Percentiles rank a stretch among this genome's conserved stretches.
phyloP scores from a whole-genome alignment of 1,140 invertebrate species.

The Chymomyza costata region DNA sequence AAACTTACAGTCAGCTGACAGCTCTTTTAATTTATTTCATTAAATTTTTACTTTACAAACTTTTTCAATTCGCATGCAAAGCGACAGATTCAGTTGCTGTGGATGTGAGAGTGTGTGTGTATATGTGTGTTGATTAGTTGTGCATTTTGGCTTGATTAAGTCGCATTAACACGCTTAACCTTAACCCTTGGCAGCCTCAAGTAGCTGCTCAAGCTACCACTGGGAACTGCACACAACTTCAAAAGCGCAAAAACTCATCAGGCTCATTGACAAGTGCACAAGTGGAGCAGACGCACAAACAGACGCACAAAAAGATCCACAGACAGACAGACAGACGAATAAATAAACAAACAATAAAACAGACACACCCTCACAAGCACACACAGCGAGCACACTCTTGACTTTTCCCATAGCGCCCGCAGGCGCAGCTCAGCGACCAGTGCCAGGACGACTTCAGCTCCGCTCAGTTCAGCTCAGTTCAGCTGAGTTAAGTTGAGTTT shows the following conservation, averaged over 20 bases:
- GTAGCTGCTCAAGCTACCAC: conserved; percentile 19
- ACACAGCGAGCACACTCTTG: conserved; percentile 63
- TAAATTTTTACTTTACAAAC: conserved; percentile 51
- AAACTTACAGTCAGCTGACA: conserved; percentile 66
- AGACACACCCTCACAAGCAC: no score
- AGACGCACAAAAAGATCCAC: no score
- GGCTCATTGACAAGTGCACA: conserved; percentile 48
- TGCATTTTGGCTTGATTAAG: conserved; percentile 57
- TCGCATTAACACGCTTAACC: conserved; percentile 41
- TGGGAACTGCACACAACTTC: no score
- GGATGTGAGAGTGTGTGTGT: no score
- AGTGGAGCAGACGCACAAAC: conserved; percentile 25
- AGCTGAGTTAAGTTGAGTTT: no score
- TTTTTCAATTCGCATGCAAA: conserved; percentile 68
- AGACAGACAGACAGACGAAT: conserved; percentile 26
- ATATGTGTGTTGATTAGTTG: conserved; percentile 60
- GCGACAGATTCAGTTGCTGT: conserved; percentile 36
- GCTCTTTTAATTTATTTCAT: conserved; percentile 69
- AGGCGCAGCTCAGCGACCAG: conserved; percentile 27
- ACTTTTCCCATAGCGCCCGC: conserved; percentile 67
- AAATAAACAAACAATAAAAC: conserved; percentile 25
- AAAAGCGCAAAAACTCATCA: conserved; percentile 51
- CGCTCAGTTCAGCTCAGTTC: no score
- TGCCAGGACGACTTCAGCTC: no score
- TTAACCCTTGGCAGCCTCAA: conserved; percentile 16